Evolutionary conservation across 2,797 vertebrate genomes (phyloP), one percentile per base, ranked within the genome.

Genomic region (Catostomus latipinnis): DNA sequence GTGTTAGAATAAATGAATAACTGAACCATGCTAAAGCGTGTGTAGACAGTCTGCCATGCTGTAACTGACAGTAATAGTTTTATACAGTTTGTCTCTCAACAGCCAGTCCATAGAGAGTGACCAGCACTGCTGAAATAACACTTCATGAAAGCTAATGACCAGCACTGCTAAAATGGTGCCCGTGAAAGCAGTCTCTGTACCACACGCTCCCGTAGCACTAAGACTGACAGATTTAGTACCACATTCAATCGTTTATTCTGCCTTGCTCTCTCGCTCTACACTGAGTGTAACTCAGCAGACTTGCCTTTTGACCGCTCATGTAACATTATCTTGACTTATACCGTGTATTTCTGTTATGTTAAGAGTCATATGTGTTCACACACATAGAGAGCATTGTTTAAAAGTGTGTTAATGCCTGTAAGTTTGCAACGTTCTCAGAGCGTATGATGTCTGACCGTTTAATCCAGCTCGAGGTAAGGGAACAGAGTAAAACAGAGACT

Each of bases 51-150:
- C 56, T 57, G 34, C 52, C 8, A 74, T 65, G 61, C 22, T 53
- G 65, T 69, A 53, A 70, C 82, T 86, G 80, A 56, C 67, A 56
- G 69, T 86, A 86, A 86, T 84, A 77, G 80, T 79, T 73, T 79
- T 82, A 12, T 85, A 78, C 50, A 76, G 67, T 78, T 69, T 72
- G 63, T 63, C 16, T 54, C 50, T 63, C 74, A 50, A 52, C 52
- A 56, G 61, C 34, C 1, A 50, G 65, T 54, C 57, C 14, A 11
- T 16, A 34, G 50, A 75, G 45, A 73, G 62, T 73, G 75, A 62
- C 74, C 72, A 14, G 74, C 62, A 76, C 61, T 72, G 62, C 50
- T 50, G 72, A 74, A 69, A 48, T 56, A 22, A 53, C 72, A 54
- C 49, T 34, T 57, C 70, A 73, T 63, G 66, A 70, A 65, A 66